Evolutionary conservation across 2,888 invertebrate species (phyloP).

Genomic region (Eurytoma adleriae): DNA sequence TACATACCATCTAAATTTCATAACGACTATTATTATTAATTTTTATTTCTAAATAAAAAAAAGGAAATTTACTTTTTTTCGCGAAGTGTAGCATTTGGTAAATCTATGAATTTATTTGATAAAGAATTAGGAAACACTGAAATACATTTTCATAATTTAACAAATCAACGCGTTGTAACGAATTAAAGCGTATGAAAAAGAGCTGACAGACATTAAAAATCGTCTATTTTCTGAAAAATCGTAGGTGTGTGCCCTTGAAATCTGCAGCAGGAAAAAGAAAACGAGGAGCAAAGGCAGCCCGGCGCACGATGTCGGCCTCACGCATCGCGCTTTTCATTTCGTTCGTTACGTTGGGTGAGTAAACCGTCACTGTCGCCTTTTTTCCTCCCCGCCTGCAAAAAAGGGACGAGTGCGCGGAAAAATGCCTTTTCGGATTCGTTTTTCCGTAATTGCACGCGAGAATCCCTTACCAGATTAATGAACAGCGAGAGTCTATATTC

Average conservation of each 20-base stretch:
- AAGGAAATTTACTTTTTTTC: no score
- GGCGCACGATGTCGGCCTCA: conserved; percentile 56
- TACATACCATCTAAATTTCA: no score
- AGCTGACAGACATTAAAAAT: not conserved
- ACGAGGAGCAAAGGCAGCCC: not conserved
- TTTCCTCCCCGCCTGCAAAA: not conserved
- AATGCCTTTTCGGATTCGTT: not conserved
- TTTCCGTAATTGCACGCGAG: not conserved
- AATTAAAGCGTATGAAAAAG: not conserved
- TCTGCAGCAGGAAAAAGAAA: not conserved
- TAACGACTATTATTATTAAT: no score
- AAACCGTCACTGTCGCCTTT: conserved; percentile 5
- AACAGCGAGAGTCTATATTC: no score
- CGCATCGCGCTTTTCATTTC: conserved; percentile 50
- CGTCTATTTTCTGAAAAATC: not conserved
- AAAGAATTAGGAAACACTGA: no score
- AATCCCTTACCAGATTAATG: not conserved
- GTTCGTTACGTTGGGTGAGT: conserved; percentile 58
- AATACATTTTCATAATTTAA: no score
- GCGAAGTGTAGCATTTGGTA: no score
- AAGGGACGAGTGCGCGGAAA: not conserved
- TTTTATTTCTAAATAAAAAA: no score
- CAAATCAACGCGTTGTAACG: no score
- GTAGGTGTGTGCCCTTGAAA: conserved; percentile 24
- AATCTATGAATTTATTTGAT: no score